phyloP scores from a whole-genome alignment of 2,888 invertebrate genomes.

The Eubasilissa splendida region DNA sequence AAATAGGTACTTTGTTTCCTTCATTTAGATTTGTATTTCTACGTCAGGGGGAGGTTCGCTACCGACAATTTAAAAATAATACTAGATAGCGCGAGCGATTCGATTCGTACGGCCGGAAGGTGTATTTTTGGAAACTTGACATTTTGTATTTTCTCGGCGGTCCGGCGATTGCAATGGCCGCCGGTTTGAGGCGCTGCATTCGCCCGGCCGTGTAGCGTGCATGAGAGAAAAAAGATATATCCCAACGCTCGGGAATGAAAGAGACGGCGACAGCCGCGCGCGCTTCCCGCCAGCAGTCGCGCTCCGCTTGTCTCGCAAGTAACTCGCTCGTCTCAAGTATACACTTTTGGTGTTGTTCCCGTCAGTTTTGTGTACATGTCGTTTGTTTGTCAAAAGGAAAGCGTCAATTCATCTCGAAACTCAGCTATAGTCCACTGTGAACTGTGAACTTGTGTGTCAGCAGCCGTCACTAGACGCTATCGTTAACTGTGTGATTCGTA shows the following conservation, averaged over 20 bases:
- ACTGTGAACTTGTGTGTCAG: constrained; percentile 39
- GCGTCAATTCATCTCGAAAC: constrained; percentile 12
- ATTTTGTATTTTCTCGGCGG: constrained; percentile 47
- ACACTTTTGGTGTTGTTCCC: constrained; percentile 29
- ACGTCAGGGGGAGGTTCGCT: constrained; percentile 46
- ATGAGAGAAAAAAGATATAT: constrained; percentile 61
- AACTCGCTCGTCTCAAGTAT: constrained; percentile 38
- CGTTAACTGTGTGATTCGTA: constrained; percentile 40
- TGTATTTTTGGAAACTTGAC: constrained; percentile 54
- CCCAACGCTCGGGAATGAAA: constrained; percentile 40
- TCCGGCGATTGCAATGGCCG: constrained; percentile 44
- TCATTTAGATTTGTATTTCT: constrained; percentile 7
- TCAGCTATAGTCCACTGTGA: constrained; percentile 24
- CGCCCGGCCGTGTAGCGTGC: constrained; percentile 63
- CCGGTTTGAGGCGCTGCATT: constrained; percentile 46
- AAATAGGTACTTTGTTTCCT: neutral
- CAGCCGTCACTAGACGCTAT: constrained; percentile 17
- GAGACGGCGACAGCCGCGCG: constrained; percentile 65
- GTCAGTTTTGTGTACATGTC: constrained; percentile 32
- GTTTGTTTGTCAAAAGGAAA: constrained; percentile 32
- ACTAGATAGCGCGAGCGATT: constrained; percentile 37
- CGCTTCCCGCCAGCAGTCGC: constrained; percentile 66
- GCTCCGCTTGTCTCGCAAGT: constrained; percentile 52
- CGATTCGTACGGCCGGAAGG: constrained; percentile 42
- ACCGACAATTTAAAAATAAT: constrained; percentile 46